Evolutionary conservation across 2,113 vertebrate genomes (phyloP).

Genomic region (Crotalus horridus): DNA sequence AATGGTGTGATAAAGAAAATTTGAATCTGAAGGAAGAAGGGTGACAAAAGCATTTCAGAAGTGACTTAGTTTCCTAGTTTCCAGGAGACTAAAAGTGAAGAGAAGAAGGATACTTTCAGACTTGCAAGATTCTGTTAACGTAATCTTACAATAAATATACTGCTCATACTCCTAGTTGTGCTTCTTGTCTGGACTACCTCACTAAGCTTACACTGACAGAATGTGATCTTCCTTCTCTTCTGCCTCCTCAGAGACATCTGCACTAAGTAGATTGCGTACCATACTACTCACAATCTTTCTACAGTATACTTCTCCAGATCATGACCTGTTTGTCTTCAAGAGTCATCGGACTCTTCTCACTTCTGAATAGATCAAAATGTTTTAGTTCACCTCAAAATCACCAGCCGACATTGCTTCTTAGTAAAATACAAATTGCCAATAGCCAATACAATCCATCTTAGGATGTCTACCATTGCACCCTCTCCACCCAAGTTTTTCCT

Average conservation of each 20-base stretch:
- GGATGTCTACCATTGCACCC: neutral
- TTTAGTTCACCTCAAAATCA: neutral
- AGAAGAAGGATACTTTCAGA: neutral
- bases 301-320: no score
- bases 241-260: neutral
- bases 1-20: neutral
- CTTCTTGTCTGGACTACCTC: neutral
- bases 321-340: neutral
- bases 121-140: neutral
- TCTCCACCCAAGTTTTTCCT: neutral
- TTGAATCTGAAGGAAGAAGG: neutral
- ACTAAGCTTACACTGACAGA: neutral
- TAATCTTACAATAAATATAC: neutral
- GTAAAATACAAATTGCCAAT: neutral
- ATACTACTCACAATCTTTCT: no score
- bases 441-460: neutral
- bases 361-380: neutral
- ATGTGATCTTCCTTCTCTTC: neutral
- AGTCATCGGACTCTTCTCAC: neutral
- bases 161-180: neutral
- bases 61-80: neutral
- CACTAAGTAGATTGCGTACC: neutral
- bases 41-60: neutral
- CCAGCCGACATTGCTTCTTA: neutral
- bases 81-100: neutral